These are phyloP conservation scores for Eulithis testata DNA, from an alignment of 2,888 invertebrate genomes.

Conservation along the genomic window DNA sequence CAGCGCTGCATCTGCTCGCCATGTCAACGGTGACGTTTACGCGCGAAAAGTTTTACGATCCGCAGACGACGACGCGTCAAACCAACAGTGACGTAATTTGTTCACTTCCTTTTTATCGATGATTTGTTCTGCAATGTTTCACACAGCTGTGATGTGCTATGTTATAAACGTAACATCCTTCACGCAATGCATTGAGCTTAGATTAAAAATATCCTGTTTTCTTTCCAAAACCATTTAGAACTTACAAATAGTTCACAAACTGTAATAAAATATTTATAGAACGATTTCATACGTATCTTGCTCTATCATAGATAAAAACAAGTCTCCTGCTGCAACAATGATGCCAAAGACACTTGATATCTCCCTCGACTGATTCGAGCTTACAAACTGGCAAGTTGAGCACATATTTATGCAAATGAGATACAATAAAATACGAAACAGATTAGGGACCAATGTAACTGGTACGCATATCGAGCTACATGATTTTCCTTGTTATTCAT, in stretches of 20 bases:
- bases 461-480: constrained; percentile 14
- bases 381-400: constrained; percentile 39
- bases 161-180: neutral
- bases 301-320: constrained; percentile 24
- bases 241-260: neutral
- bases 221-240: too few relatives aligned
- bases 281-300: constrained; percentile 2
- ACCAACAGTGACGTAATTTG: constrained; percentile 64
- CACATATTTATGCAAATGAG: constrained; percentile 40
- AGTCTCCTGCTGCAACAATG: constrained; percentile 33
- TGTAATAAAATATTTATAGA: constrained; percentile 10
- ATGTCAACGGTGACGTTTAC: constrained; percentile 81
- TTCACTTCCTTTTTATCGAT: constrained; percentile 46
- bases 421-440: constrained; percentile 33
- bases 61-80: constrained; percentile 77
- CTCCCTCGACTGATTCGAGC: constrained; percentile 36
- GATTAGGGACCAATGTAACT: constrained; percentile 28
- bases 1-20: constrained; percentile 80
- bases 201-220: neutral
- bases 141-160: neutral
- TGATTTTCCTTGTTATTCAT: constrained; percentile 11
- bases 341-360: constrained; percentile 38
- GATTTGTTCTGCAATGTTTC: constrained; percentile 24
- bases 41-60: constrained; percentile 83
- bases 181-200: neutral